These are phyloP conservation scores for Drosophila hamatofila DNA, from an alignment of 2,888 invertebrate species.

Conservation along the genomic window DNA sequence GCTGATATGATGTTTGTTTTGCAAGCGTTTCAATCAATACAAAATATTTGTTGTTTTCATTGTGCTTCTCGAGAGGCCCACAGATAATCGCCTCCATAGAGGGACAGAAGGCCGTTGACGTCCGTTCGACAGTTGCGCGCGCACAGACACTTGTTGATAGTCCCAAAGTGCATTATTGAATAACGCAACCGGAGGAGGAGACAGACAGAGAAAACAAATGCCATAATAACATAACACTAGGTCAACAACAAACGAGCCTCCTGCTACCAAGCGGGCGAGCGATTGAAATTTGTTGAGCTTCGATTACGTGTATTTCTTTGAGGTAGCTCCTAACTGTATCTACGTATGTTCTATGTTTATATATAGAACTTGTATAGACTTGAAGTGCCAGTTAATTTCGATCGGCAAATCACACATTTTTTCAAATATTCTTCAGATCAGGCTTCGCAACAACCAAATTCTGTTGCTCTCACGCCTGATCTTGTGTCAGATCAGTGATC, in stretches of 20 bases:
- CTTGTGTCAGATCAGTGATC: too few relatives aligned
- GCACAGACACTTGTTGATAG: slow-evolving; percentile 23
- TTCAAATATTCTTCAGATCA: background rate
- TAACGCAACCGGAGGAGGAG: slow-evolving; percentile 9
- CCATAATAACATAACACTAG: background rate
- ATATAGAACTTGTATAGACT: background rate
- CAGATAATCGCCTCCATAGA: slow-evolving; percentile 34
- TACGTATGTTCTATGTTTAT: background rate
- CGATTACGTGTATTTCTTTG: background rate
- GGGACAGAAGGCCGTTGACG: slow-evolving; percentile 32
- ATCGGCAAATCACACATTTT: background rate
- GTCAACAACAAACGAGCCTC: slow-evolving; percentile 16
- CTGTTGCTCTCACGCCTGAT: too few relatives aligned
- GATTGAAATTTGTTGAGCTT: background rate
- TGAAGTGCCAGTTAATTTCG: background rate
- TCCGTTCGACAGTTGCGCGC: slow-evolving; percentile 26
- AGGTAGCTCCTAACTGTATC: background rate
- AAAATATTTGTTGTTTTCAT: slow-evolving; percentile 10
- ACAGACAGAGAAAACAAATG: background rate
- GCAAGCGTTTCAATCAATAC: background rate
- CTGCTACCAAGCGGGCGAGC: background rate
- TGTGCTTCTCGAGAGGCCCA: slow-evolving; percentile 6
- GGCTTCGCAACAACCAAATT: too few relatives aligned
- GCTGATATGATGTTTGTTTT: slow-evolving; percentile 4
- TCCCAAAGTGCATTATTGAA: slow-evolving; percentile 39